Evolutionary conservation across 2,888 invertebrate genomes (phyloP).

Genomic region (Andrena bicolor): DNA sequence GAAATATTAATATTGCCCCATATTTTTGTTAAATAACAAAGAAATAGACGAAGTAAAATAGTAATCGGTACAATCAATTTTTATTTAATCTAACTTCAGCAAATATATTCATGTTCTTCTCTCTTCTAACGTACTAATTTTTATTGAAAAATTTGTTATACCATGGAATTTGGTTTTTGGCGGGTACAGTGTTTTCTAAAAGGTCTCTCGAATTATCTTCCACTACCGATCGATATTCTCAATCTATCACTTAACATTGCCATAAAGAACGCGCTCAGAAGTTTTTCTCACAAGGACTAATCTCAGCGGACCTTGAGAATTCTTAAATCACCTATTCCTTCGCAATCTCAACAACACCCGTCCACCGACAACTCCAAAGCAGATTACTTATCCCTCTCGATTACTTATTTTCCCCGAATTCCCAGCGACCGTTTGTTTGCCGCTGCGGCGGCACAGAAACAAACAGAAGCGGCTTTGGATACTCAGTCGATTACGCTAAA

Average conservation of each 20-base stretch:
- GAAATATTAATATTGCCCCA: too few relatives aligned
- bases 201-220: background rate
- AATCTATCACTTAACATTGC: background rate
- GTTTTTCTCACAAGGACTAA: background rate
- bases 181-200: too few relatives aligned
- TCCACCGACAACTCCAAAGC: background rate
- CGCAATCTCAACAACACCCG: background rate
- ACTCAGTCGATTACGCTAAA: conserved; percentile 1
- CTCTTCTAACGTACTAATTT: too few relatives aligned
- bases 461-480: background rate
- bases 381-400: background rate
- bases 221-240: background rate
- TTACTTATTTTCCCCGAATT: conserved; percentile 25
- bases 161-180: too few relatives aligned
- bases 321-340: too few relatives aligned
- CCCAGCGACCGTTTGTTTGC: conserved; percentile 21
- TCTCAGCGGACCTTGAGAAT: too few relatives aligned
- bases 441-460: background rate
- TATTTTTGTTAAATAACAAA: too few relatives aligned
- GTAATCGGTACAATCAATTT: too few relatives aligned
- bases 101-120: too few relatives aligned
- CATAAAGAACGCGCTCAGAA: background rate
- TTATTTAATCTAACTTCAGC: too few relatives aligned
- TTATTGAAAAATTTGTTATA: too few relatives aligned
- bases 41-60: too few relatives aligned